phyloP scores from a whole-genome alignment of 1,140 invertebrate genomes.

The Thaumetopoea pityocampa region DNA sequence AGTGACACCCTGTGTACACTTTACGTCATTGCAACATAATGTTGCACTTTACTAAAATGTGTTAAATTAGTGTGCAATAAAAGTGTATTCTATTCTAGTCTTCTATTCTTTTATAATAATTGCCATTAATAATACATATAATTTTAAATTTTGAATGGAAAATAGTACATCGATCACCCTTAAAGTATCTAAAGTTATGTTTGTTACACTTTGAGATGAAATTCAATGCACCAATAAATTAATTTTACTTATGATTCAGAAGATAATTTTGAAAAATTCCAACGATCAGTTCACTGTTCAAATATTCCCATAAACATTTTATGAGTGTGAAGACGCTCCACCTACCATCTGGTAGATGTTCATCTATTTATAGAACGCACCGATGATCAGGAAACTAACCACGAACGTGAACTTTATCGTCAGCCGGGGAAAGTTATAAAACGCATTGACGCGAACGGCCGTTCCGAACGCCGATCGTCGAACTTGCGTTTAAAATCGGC shows the following conservation, averaged over 20 bases:
- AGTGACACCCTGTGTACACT: too few relatives aligned
- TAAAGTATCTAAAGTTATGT: constrained; percentile 6
- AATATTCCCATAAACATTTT: constrained; percentile 36
- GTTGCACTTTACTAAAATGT: too few relatives aligned
- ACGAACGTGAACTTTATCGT: constrained; percentile 51
- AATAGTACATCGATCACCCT: too few relatives aligned
- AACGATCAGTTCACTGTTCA: constrained; percentile 14
- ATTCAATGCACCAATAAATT: too few relatives aligned
- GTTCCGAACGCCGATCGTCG: constrained; percentile 38
- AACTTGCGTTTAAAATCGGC: constrained; percentile 64
- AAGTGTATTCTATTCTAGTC: too few relatives aligned
- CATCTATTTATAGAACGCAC: constrained; percentile 32
- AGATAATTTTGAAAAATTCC: constrained; percentile 17
- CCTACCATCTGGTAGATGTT: constrained; percentile 36
- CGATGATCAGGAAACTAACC: constrained; percentile 46
- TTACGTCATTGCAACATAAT: too few relatives aligned
- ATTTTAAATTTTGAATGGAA: too few relatives aligned
- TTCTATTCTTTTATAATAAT: too few relatives aligned
- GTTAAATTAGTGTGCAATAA: too few relatives aligned
- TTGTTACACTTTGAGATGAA: background rate
- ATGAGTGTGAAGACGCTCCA: constrained; percentile 23
- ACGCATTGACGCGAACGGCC: constrained; percentile 26
- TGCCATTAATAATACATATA: too few relatives aligned
- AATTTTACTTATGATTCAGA: background rate
- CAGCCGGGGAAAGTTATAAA: constrained; percentile 58